Evolutionary conservation across 2,113 vertebrate genomes (phyloP), one percentile per base, ranked within the genome.

Genomic region (Genyomyrus donnyi): DNA sequence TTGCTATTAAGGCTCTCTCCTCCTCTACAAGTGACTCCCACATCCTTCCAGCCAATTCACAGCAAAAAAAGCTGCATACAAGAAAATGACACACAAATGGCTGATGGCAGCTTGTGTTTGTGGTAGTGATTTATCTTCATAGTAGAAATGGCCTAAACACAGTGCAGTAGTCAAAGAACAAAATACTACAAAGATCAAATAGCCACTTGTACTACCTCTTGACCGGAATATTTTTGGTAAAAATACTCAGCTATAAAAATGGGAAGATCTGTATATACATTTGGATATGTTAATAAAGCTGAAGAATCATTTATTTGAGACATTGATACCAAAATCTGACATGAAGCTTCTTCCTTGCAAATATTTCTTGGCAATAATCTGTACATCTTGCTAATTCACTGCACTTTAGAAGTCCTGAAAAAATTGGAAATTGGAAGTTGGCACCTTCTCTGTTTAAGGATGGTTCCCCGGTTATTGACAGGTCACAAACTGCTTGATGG

Each of bases 21-120:
- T 89, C 66, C 74, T 88, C 89, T 52, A 90, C n/a, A 45, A 93
- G 88, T 70, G 92, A 35, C 48, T 77, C 62, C 13, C 77, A 89
- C 50, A 92, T 91, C 92, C 91, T 91, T 91, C 90, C 24, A 13
- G 88, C 91, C 89, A 6, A 5, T 88, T 92, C 91, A 85, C 91
- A 92, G 88, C 92, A 90, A 89, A 92, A 48, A 88, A 39, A 89
- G 70, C 91, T 88, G 87, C 90, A 92, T 53, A 15, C 56, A 48
- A 87, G 89, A n/a, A 92, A 88, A 48, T 10, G 45, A 89, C 74
- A 88, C 84, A 91, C 24, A 85, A 80, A 91, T 58, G 58, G 8
- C 74, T 89, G 66, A 87, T 91, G 90, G 88, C 88, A 89, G 62
- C 80, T 84, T 56, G 66, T 35, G 91, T 92, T 42, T 88, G 91